A percentile compares a stretch with the other conserved stretches of the same genome.
Evolutionary conservation across 2,113 vertebrate genomes (phyloP).

Genomic region (Microtus oregoni): DNA sequence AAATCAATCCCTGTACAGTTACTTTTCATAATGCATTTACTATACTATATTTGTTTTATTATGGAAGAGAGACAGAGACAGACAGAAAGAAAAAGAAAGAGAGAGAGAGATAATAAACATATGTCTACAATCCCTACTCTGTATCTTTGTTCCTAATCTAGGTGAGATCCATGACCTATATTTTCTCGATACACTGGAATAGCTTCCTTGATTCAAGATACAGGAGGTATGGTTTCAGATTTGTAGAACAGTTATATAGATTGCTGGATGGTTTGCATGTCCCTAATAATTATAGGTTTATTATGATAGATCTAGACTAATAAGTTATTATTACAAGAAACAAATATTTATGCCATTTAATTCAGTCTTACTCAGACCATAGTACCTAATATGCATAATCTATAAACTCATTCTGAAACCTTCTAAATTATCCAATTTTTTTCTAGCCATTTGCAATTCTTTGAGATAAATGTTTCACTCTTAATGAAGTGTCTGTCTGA

Average conservation of each 20-base stretch:
- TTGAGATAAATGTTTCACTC: background rate
- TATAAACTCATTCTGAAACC: background rate
- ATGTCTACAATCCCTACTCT: rapidly evolving
- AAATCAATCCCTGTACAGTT: background rate
- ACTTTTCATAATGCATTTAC: background rate
- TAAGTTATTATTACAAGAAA: background rate
- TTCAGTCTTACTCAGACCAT: background rate
- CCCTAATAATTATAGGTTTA: background rate
- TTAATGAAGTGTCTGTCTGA: background rate
- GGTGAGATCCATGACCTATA: background rate
- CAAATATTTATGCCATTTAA: background rate
- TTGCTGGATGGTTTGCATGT: background rate
- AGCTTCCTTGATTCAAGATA: background rate
- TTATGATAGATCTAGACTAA: background rate
- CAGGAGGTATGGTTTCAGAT: background rate
- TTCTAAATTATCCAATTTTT: background rate
- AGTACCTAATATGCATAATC: background rate
- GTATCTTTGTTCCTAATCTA: background rate
- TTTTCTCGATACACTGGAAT: background rate
- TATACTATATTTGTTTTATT: no score
- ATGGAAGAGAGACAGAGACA: background rate
- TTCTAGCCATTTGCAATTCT: background rate
- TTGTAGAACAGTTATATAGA: background rate
- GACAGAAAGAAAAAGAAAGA: background rate
- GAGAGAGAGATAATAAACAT: background rate